phyloP scores from a whole-genome alignment of 1,140 invertebrate species.

The Drosophila ogumai region DNA sequence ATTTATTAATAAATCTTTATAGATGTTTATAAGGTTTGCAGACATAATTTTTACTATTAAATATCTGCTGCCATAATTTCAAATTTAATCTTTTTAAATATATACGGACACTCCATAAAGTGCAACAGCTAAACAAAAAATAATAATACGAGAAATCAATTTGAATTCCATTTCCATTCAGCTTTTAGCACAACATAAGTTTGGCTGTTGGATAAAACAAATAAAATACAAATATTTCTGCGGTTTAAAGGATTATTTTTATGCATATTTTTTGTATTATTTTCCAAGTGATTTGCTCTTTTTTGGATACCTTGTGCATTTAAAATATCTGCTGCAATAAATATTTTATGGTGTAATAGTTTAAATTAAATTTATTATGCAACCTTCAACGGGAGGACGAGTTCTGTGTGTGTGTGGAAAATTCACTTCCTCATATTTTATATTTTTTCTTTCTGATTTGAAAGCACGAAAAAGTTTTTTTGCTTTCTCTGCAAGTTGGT shows the following conservation, averaged over 20 bases:
- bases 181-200: neutral
- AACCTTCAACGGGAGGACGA: conserved; percentile 26
- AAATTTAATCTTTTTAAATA: neutral
- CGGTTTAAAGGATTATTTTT: neutral
- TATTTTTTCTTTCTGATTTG: conserved; percentile 18
- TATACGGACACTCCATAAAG: neutral
- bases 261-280: conserved; percentile 12
- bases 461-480: conserved; percentile 31
- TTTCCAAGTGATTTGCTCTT: neutral
- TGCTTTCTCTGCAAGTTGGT: conserved; percentile 18
- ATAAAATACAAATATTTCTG: neutral
- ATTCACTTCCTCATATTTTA: conserved; percentile 10
- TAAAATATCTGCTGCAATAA: neutral
- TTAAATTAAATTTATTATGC: conserved; percentile 26
- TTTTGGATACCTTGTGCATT: neutral
- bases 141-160: no score
- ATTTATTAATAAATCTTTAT: neutral
- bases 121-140: no score
- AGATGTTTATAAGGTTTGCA: no score
- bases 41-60: neutral
- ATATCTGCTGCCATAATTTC: neutral
- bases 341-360: conserved; percentile 7
- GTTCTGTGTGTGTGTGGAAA: conserved; percentile 2
- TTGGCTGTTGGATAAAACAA: neutral
- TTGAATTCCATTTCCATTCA: neutral